phyloP scores from a whole-genome alignment of 2,797 vertebrate genomes.

The Sylvilagus floridanus region DNA sequence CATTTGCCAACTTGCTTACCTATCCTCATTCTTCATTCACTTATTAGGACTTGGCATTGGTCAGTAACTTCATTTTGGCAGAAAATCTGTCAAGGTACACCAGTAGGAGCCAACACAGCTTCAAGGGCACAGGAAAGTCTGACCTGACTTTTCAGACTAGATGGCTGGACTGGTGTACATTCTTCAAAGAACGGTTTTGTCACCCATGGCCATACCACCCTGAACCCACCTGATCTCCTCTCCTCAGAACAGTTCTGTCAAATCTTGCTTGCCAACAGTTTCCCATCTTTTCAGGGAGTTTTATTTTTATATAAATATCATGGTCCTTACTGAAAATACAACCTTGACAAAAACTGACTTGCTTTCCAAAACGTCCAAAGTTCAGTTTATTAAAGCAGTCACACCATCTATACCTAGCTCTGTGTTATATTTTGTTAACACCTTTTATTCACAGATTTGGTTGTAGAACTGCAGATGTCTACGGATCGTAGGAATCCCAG shows the following conservation, averaged over 20 bases:
- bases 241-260: not conserved
- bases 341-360: not conserved
- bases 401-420: not conserved
- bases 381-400: conserved; percentile 40
- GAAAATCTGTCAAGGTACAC: not conserved
- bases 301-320: not conserved
- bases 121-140: not conserved
- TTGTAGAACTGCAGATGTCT: not conserved
- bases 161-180: not conserved
- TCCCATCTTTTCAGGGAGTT: not conserved
- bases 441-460: not conserved
- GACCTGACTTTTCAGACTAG: not conserved
- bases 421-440: conserved; percentile 20
- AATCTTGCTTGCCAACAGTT: not conserved
- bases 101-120: not conserved
- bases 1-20: not conserved
- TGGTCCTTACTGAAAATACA: not conserved
- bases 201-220: too few species aligned
- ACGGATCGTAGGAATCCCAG: not conserved
- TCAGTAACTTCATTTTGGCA: not conserved
- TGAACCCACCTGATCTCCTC: too few species aligned
- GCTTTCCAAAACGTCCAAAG: conserved; percentile 40
- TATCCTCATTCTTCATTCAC: not conserved
- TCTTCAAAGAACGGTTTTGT: not conserved
- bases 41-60: not conserved